These are phyloP conservation scores for Sylvicola cinctus DNA, from an alignment of 2,888 invertebrate genomes.

Conservation along the genomic window DNA sequence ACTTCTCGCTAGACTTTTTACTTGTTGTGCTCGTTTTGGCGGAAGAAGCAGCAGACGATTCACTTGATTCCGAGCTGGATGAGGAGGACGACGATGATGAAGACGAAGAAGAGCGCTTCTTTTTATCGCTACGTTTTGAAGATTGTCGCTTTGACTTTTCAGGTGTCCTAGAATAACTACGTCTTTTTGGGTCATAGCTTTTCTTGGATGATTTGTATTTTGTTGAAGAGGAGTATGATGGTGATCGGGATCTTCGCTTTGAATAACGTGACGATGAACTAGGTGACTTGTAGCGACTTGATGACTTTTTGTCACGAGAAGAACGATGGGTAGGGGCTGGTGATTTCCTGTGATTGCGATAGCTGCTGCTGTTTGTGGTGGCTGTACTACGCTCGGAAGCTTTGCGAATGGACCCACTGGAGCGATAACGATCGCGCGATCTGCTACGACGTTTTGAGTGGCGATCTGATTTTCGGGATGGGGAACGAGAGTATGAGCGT, in stretches of 20 bases:
- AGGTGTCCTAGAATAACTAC: not conserved
- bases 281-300: slow-evolving; percentile 2
- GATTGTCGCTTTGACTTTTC: not conserved
- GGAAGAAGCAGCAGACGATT: not conserved
- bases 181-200: not conserved
- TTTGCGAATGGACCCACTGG: too few species aligned
- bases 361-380: too few species aligned
- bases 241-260: not conserved
- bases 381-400: too few species aligned
- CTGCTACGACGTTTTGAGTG: not conserved
- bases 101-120: not conserved
- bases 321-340: too few species aligned
- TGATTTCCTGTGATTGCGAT: not conserved
- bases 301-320: not conserved
- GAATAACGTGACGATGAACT: not conserved
- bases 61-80: not conserved
- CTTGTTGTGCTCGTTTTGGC: not conserved
- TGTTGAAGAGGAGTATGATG: not conserved
- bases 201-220: not conserved
- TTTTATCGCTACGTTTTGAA: too few species aligned
- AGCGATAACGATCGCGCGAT: not conserved
- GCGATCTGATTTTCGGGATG: not conserved
- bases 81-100: not conserved
- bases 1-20: not conserved
- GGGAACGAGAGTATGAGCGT: slow-evolving; percentile 4